phyloP scores from a whole-genome alignment of 2,113 vertebrate genomes.

The Helogale parvula region DNA sequence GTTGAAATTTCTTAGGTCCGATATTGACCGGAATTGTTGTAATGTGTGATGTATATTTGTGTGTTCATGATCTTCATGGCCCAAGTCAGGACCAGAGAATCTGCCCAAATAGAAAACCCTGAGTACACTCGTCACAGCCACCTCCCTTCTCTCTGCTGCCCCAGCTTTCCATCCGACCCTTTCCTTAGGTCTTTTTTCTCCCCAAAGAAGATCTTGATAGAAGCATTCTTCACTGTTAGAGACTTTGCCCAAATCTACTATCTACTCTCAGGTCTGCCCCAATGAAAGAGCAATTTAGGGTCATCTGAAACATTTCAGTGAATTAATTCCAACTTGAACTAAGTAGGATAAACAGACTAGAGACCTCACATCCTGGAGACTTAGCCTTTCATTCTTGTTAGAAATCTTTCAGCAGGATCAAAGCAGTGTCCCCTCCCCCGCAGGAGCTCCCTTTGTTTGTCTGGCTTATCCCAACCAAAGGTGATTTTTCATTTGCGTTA shows the following conservation, averaged over 20 bases:
- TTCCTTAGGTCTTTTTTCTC: background rate
- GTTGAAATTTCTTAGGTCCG: background rate
- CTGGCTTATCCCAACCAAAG: slow-evolving; percentile 28
- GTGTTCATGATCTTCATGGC: background rate
- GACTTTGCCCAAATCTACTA: background rate
- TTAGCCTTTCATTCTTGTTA: background rate
- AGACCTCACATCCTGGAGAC: background rate
- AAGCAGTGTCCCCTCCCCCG: background rate
- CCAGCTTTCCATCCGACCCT: background rate
- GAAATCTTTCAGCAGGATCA: slow-evolving; percentile 40
- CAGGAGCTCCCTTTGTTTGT: background rate
- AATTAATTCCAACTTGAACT: background rate
- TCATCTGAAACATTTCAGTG: background rate
- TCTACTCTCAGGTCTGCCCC: background rate
- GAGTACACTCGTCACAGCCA: background rate
- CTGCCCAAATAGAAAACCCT: background rate
- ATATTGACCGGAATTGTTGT: background rate
- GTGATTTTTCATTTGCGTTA: slow-evolving; percentile 16
- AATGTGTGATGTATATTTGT: background rate
- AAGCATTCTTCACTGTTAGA: background rate
- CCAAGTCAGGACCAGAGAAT: background rate
- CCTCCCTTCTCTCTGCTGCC: no score
- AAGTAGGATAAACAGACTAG: background rate
- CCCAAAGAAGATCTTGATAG: background rate
- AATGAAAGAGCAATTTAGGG: background rate